Evolutionary conservation across 2,888 invertebrate species (phyloP), one percentile per base, ranked within the genome.

Genomic region (Uloborus plumipes): DNA sequence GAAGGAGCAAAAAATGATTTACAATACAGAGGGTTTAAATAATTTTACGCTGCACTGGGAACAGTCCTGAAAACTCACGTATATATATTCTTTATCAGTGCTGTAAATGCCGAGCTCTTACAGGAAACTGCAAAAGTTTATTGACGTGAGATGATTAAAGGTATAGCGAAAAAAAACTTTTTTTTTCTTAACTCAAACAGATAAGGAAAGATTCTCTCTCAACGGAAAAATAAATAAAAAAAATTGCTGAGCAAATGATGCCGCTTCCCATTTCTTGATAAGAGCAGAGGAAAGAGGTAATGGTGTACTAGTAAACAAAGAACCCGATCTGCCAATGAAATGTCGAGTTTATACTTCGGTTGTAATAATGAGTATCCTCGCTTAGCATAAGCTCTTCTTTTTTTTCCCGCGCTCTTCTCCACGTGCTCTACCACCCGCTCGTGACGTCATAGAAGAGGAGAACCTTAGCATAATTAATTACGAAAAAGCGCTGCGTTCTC

Each of bases 391-490:
- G 80, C 80, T 74, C 70, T 59, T 51, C 78, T 66, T 59, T 71
- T 72, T 39, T 39, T 39, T 39, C 26, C 39, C 39, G 39, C 39
- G 22, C 51, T 39, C 66, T 26, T 50, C 66, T 20, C 69, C 62
- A n/a, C 62, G 39, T 39, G 53, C 62, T 61, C 51, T 53, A 31
- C 9, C 31, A 14, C n/a, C 18, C 31, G 61, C 39, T 55, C 18
- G 39, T 76, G 79, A 80, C 79, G 79, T 81, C 80, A 75, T 74
- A 65, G 70, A 51, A 47, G 20, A 66, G 71, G 78, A 71, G 78
- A 75, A 58, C 80, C 80, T 81, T 81, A 81, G 80, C 80, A 81
- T 81, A 81, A 81, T 81, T 81, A 81, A 81, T 81, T 81, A 81
- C 80, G 51, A 81, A 74, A 74, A 81, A 80, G 79, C 79, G 73